Evolutionary conservation across 1,140 invertebrate genomes (phyloP), one percentile per base, ranked within the genome.

Genomic region (Adelges cooleyi): DNA sequence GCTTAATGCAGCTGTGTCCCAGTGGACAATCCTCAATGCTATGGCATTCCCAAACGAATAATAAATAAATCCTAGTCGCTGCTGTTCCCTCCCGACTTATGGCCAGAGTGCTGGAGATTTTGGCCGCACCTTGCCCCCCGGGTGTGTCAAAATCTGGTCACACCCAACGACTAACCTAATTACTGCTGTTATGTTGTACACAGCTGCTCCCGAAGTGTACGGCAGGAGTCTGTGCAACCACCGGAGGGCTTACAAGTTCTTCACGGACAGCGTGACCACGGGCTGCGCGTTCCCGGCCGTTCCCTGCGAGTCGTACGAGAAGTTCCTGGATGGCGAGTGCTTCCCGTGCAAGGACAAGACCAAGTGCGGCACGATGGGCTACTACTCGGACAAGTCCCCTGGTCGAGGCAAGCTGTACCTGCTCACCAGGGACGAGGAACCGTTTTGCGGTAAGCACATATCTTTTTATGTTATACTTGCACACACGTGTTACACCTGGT

Each of bases 171-270:
- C n/a, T n/a, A n/a, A n/a, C n/a, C n/a, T n/a, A n/a, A n/a, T n/a
- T n/a, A n/a, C n/a, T n/a, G n/a, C n/a, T n/a, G n/a, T n/a, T n/a
- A n/a, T n/a, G n/a, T n/a, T n/a, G n/a, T n/a, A 6, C 11, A 33
- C 77, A 71, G 78, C 80, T 70, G 81, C 85, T 44, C 85, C 86
- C 11, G 81, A 87, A n/a, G 81, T 86, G 3, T 90, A 92, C 74
- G 90, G 90, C 49, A 81, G 90, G 51, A 90, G 87, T 33, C 74
- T 95, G 62, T 95, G 92, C 77, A 94, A 95, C 74, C 92, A 95
- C 75, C 80, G 92, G 1, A 78, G 91, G 23, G 91, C 92, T 0
- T 94, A 94, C 75, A 92, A 93, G 71, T 87, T 94, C 73, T 95
- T 94, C 75, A 92, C 90, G 0, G 90, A 95, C 73, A 92, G 89